Percentiles rank a stretch among this genome's conserved stretches.
Conservation (phyloP, 2,797 vertebrate species). For the Nannoperca australis region DNA sequence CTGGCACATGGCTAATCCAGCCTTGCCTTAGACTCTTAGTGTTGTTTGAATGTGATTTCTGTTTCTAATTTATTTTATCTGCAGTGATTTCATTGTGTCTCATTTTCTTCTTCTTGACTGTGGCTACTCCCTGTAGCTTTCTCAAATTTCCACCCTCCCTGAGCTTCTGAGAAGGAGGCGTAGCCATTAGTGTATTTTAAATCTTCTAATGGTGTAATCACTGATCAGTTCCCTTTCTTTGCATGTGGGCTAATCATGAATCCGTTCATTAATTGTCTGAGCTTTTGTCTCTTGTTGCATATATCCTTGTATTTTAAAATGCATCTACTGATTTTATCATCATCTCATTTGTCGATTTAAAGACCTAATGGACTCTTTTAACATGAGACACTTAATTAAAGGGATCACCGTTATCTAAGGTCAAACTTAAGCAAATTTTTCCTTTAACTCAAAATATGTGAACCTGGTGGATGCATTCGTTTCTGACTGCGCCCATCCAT, state of each 20-base stretch:
- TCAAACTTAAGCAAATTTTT: neutral
- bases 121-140: slow-evolving; percentile 8
- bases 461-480: neutral
- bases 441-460: neutral
- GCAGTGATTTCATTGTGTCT: neutral
- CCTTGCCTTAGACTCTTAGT: neutral
- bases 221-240: slow-evolving; percentile 19
- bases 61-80: neutral
- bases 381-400: neutral
- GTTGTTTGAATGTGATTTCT: neutral
- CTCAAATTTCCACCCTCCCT: slow-evolving; percentile 22
- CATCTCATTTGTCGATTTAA: neutral
- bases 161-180: slow-evolving; percentile 13
- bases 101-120: slow-evolving; percentile 5
- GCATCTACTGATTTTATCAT: slow-evolving; percentile 24
- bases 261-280: slow-evolving; percentile 4
- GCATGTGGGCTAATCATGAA: slow-evolving; percentile 11
- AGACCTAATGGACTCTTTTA: slow-evolving; percentile 5
- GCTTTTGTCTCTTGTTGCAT: neutral
- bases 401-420: too few relatives aligned
- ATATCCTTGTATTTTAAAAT: slow-evolving; percentile 10
- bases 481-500: neutral
- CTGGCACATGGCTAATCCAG: too few relatives aligned
- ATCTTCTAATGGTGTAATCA: slow-evolving; percentile 30
- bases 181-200: slow-evolving; percentile 37